phyloP scores from a whole-genome alignment of 2,113 vertebrate genomes.

The mouse (Mus musculus) region DNA sequence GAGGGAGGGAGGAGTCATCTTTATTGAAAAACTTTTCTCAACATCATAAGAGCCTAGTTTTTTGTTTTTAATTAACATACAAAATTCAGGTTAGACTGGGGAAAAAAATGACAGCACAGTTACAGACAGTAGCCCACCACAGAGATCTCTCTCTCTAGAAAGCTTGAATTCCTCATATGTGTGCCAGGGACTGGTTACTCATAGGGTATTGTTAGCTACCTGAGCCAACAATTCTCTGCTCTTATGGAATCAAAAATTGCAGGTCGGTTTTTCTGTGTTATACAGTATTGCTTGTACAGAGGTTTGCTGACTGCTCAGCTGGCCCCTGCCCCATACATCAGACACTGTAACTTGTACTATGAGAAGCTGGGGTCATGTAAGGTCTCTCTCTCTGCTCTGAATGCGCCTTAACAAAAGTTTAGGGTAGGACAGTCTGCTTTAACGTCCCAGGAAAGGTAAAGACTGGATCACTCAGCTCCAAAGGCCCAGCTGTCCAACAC shows the following conservation, averaged over 20 bases:
- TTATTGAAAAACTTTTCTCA: neutral
- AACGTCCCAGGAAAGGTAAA: neutral
- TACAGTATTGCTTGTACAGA: neutral
- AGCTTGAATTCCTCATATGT: neutral
- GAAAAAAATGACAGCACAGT: neutral
- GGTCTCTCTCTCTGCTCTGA: neutral
- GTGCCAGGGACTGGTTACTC: neutral
- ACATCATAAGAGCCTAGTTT: neutral
- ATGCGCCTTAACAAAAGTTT: neutral
- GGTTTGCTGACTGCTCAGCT: neutral
- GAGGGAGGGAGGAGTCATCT: neutral
- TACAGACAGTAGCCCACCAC: neutral
- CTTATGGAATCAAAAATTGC: neutral
- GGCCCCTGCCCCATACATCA: neutral
- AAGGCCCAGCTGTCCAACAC: neutral
- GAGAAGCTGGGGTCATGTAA: neutral
- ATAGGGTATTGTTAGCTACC: neutral
- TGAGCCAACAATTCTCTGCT: conserved; percentile 11
- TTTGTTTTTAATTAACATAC: neutral
- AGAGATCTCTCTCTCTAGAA: neutral
- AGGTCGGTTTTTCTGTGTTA: neutral
- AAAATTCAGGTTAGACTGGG: conserved; percentile 24
- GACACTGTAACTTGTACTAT: neutral
- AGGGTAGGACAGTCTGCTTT: neutral
- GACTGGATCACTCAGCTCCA: neutral